phyloP scores from a whole-genome alignment of 2,797 vertebrate genomes.

The Pterois miles region DNA sequence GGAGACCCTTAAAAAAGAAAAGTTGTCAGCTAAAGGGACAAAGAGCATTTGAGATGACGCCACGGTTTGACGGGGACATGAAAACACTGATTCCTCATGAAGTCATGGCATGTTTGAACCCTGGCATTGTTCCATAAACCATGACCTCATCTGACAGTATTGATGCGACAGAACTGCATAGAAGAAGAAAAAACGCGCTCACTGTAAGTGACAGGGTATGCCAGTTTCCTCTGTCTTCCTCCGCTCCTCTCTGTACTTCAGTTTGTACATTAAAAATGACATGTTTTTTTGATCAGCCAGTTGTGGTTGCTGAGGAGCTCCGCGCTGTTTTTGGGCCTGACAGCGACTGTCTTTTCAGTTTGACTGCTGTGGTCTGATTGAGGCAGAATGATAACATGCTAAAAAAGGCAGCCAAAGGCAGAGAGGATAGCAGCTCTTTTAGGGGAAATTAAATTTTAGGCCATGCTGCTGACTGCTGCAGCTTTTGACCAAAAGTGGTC shows the following conservation, averaged over 20 bases:
- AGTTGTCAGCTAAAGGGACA: slow-evolving; percentile 30
- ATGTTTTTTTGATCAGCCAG: slow-evolving; percentile 7
- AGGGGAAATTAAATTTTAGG: slow-evolving; percentile 65
- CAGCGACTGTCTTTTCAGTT: slow-evolving; percentile 26
- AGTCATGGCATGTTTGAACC: slow-evolving; percentile 56
- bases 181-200: slow-evolving; percentile 38
- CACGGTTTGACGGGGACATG: background rate
- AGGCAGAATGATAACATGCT: slow-evolving; percentile 58
- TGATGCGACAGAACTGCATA: slow-evolving; percentile 59
- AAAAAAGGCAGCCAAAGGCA: slow-evolving; percentile 58
- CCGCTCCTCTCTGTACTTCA: background rate
- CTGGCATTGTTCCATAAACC: slow-evolving; percentile 67
- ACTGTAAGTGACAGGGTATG: background rate
- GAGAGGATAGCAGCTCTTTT: slow-evolving; percentile 58
- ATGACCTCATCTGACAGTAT: slow-evolving; percentile 74
- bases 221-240: background rate
- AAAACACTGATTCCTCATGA: slow-evolving; percentile 56
- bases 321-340: background rate
- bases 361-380: slow-evolving; percentile 46
- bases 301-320: slow-evolving; percentile 18
- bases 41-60: slow-evolving; percentile 41
- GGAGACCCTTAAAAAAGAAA: background rate
- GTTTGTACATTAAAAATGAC: slow-evolving; percentile 3
- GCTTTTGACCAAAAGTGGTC: slow-evolving; percentile 76
- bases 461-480: slow-evolving; percentile 50